Percentiles rank a stretch among this genome's conserved stretches.
phyloP scores from a whole-genome alignment of 2,888 invertebrate species.

The Hedya salicella region DNA sequence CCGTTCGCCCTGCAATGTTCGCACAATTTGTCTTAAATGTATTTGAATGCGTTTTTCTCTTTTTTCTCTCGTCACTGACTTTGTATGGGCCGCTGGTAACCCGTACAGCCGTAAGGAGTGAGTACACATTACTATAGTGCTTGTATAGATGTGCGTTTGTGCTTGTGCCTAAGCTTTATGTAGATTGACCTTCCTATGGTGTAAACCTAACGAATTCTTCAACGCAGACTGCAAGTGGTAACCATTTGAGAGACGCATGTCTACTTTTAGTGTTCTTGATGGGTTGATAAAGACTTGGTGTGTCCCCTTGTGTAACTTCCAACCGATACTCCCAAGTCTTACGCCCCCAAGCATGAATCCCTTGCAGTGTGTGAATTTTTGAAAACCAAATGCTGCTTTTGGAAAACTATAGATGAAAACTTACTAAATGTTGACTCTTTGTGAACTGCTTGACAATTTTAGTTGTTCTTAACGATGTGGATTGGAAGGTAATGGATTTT shows the following conservation, averaged over 20 bases:
- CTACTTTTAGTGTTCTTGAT: constrained; percentile 61
- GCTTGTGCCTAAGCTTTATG: constrained; percentile 82
- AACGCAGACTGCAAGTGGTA: constrained; percentile 82
- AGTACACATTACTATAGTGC: constrained; percentile 88
- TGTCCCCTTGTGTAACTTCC: constrained; percentile 57
- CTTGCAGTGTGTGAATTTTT: constrained; percentile 80
- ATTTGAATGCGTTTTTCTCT: constrained; percentile 86
- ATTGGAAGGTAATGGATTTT: constrained; percentile 84
- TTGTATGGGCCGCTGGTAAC: constrained; percentile 89
- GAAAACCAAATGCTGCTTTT: constrained; percentile 78
- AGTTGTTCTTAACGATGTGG: constrained; percentile 82
- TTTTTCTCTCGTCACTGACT: constrained; percentile 87
- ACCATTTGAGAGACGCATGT: constrained; percentile 64
- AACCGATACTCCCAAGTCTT: constrained; percentile 65
- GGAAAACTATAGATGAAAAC: constrained; percentile 68
- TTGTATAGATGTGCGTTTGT: constrained; percentile 81
- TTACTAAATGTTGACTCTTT: constrained; percentile 82
- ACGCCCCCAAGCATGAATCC: constrained; percentile 72
- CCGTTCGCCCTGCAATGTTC: constrained; percentile 86
- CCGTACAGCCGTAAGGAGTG: constrained; percentile 88
- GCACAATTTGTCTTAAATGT: constrained; percentile 85
- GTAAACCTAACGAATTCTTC: constrained; percentile 63
- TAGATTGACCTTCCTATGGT: constrained; percentile 79
- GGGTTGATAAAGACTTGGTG: constrained; percentile 68
- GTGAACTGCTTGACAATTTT: constrained; percentile 81